Base-by-base conservation (phyloP, 1,140 invertebrate species). In the Theocolax elegans region DNA sequence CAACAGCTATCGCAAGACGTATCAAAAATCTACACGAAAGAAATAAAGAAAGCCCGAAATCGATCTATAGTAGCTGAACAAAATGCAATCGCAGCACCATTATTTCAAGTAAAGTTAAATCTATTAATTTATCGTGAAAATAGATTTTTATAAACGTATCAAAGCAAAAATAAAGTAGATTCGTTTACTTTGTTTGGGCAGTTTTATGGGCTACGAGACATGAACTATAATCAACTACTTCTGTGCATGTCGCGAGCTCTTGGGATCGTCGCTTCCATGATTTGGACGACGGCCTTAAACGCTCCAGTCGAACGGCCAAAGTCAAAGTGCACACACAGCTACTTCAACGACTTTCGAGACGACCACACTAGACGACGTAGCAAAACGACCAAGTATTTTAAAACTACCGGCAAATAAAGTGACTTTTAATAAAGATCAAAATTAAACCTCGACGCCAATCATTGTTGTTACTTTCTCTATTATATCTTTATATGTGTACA, bases 171-270 rank as follows among this genome's bases (percentile, higher is more conserved):
- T n/a, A n/a, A 35, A 35, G 31, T 35, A 35, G 31, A 35, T 6
- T 35, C 31, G 44, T 4, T 46, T 46, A 35, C 19, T 46, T 25
- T 44, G 25, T 23, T 51, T 17, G 3, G 0, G 27, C 29, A 82
- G 80, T 76, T 68, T 60, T 79, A 78, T 12, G 80, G 80, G 9
- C 40, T 82, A 23, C 67, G 60, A 44, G 74, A 82, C 38, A 82
- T 82, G 80, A 67, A 70, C 40, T 78, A 80, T 54, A 82, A 82
- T 76, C 79, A 82, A 60, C 64, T 75, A 13, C 42, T 82, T 17
- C 23, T 81, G n/a, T 81, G 75, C 3, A 78, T 81, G 76, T 75
- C 80, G 7, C 74, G 79, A 10, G 54, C 77, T 7, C 53, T 82
- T 29, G 80, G 80, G 4, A 74, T 76, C 27, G 64, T 80, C 1